Evolutionary conservation across 2,797 vertebrate genomes (phyloP).

Genomic region (Propithecus deckenii): DNA sequence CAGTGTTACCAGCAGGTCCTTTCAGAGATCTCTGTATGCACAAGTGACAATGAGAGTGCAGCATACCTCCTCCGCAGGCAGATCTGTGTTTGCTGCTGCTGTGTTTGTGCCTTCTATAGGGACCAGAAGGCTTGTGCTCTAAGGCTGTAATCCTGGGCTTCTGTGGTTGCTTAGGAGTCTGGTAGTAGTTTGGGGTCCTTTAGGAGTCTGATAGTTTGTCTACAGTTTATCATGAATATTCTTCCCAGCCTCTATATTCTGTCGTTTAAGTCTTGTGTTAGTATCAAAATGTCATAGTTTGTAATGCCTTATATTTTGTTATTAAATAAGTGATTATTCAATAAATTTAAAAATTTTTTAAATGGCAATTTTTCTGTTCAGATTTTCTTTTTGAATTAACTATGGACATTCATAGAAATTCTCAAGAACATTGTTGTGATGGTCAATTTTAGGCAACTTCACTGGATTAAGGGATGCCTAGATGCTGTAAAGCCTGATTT

Average conservation of each 20-base stretch:
- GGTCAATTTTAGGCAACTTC: not conserved
- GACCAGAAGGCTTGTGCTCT: not conserved
- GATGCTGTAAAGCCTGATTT: not conserved
- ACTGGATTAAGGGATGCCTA: not conserved
- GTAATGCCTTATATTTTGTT: not conserved
- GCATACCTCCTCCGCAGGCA: not conserved
- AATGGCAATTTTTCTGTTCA: not conserved
- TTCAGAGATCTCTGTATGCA: not conserved
- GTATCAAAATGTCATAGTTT: not conserved
- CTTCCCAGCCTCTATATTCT: not conserved
- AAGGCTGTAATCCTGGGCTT: not conserved
- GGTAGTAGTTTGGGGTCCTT: not conserved
- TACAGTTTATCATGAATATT: not conserved
- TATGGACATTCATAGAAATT: not conserved
- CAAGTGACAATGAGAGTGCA: not conserved
- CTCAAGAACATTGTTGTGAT: not conserved
- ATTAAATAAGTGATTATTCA: not conserved
- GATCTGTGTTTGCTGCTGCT: not conserved
- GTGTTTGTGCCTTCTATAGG: not conserved
- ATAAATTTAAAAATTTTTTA: not conserved
- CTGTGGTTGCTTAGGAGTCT: not conserved
- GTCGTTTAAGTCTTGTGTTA: not conserved
- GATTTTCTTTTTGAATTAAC: not conserved
- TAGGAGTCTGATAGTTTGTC: not conserved
- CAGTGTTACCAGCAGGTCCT: no score